These are phyloP conservation scores for Drosophila gunungcola DNA, from an alignment of 1,140 invertebrate species.

Conservation along the genomic window DNA sequence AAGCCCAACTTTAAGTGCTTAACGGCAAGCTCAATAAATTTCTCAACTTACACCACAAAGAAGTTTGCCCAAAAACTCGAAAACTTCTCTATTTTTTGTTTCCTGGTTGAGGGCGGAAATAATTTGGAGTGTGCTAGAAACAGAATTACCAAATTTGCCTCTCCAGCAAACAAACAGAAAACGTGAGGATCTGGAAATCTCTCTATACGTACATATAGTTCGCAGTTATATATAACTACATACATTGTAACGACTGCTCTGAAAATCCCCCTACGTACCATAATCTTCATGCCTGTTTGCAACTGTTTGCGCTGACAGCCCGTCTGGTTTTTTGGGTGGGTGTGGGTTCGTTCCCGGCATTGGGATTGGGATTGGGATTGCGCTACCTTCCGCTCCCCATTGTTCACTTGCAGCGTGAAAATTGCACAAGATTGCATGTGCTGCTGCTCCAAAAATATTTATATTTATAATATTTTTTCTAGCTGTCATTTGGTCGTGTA, in stretches of 20 bases:
- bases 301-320: slow-evolving; percentile 79
- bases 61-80: slow-evolving; percentile 22
- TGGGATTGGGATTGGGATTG: slow-evolving; percentile 1
- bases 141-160: slow-evolving; percentile 51
- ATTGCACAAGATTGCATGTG: slow-evolving; percentile 79
- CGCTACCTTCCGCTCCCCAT: slow-evolving; percentile 11
- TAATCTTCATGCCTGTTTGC: slow-evolving; percentile 80
- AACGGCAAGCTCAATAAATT: slow-evolving; percentile 45
- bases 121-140: slow-evolving; percentile 41
- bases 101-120: slow-evolving; percentile 14
- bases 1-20: slow-evolving; percentile 36
- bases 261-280: slow-evolving; percentile 42
- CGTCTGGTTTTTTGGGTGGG: slow-evolving; percentile 6
- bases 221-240: slow-evolving; percentile 29
- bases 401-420: slow-evolving; percentile 62
- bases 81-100: slow-evolving; percentile 20
- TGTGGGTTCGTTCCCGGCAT: background rate
- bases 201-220: slow-evolving; percentile 12
- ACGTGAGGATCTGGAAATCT: slow-evolving; percentile 45
- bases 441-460: slow-evolving; percentile 67
- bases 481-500: slow-evolving; percentile 60
- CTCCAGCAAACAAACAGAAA: slow-evolving; percentile 39
- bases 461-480: slow-evolving; percentile 74
- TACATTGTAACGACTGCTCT: slow-evolving; percentile 43
- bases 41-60: slow-evolving; percentile 31